phyloP scores from a whole-genome alignment of 2,888 invertebrate genomes.

The Bimastos eiseni region DNA sequence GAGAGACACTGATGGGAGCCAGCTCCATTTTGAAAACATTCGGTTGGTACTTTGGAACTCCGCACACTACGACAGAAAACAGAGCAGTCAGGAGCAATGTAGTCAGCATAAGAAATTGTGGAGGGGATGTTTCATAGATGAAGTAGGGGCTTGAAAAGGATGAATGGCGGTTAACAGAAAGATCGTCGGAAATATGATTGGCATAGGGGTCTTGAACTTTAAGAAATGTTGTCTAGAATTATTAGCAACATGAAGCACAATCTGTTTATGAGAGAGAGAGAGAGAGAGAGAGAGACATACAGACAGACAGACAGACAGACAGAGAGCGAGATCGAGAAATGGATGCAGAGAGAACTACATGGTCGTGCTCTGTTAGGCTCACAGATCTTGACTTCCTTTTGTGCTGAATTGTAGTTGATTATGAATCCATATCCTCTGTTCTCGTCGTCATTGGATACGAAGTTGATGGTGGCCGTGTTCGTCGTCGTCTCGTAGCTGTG shows the following conservation, averaged over 20 bases:
- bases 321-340: not conserved
- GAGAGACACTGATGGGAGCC: not conserved
- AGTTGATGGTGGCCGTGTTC: not conserved
- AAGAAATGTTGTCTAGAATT: not conserved
- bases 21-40: not conserved
- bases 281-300: not conserved
- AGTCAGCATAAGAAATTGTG: not conserved
- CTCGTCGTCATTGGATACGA: conserved; percentile 5
- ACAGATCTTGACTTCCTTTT: conserved; percentile 13
- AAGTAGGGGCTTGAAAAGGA: too few species aligned
- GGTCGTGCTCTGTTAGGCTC: not conserved
- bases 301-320: not conserved
- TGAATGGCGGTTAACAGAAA: too few species aligned
- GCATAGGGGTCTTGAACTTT: too few species aligned
- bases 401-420: not conserved
- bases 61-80: not conserved
- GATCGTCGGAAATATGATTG: not conserved
- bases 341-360: not conserved
- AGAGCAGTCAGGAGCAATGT: not conserved
- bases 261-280: not conserved
- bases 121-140: too few species aligned
- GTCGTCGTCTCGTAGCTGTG: not conserved
- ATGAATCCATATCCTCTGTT: not conserved
- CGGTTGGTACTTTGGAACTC: not conserved
- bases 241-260: not conserved